Evolutionary conservation across 2,797 vertebrate species (phyloP).

Genomic region (Philypnodon macrostomus): DNA sequence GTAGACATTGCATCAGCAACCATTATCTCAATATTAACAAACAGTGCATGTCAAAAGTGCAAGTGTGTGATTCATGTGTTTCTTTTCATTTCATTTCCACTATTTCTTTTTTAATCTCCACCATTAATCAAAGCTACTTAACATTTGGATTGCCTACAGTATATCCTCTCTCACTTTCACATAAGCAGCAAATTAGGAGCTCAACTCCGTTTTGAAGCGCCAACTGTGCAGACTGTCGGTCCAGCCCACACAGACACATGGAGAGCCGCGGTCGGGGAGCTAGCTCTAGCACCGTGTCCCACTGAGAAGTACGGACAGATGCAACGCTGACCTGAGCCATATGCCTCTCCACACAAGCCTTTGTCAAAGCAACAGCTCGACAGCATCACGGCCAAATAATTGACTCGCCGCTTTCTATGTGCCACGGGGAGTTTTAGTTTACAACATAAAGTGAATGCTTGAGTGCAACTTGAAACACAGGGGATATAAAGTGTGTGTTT

Average conservation of each 20-base stretch:
- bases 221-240: conserved; percentile 24
- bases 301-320: conserved; percentile 32
- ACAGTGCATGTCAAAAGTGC: not conserved
- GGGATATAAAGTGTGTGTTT: too few relatives aligned
- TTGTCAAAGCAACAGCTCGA: conserved; percentile 28
- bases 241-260: conserved; percentile 55
- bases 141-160: not conserved
- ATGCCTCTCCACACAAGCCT: conserved; percentile 30
- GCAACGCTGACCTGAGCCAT: conserved; percentile 42
- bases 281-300: conserved; percentile 10
- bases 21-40: too few relatives aligned
- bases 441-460: not conserved
- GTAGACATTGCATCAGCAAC: too few relatives aligned
- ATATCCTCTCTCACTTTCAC: not conserved
- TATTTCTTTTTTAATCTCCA: not conserved
- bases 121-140: not conserved
- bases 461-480: not conserved
- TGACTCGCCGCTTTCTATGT: conserved; percentile 7
- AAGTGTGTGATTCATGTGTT: not conserved
- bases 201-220: conserved; percentile 23
- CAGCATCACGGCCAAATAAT: conserved; percentile 12
- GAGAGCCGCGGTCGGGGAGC: conserved; percentile 14
- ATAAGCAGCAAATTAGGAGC: conserved; percentile 20
- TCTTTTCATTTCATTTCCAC: not conserved
- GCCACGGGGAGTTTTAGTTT: not conserved